Evolutionary conservation across 2,888 invertebrate species (phyloP).

Genomic region (Megamerina dolium): DNA sequence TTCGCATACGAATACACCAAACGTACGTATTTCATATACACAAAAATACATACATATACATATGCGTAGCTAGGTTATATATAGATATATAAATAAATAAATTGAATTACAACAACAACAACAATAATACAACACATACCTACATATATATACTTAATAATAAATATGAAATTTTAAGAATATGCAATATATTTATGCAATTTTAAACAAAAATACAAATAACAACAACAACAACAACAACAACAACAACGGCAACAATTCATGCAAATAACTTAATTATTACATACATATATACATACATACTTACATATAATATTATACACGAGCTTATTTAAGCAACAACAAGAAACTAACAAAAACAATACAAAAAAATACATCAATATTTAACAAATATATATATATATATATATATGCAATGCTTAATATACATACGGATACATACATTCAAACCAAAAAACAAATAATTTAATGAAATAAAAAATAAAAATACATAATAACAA

Average conservation of each 20-base stretch:
- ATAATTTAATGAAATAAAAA: constrained; percentile 1
- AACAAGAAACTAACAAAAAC: constrained; percentile 13
- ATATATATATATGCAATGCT: background rate
- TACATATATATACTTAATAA: constrained; percentile 30
- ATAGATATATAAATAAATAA: background rate
- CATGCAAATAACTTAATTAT: constrained; percentile 10
- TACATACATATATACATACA: constrained; percentile 17
- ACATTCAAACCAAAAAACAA: constrained; percentile 6
- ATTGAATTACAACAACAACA: constrained; percentile 9
- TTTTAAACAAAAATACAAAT: constrained; percentile 10
- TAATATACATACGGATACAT: background rate
- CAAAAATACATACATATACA: constrained; percentile 5
- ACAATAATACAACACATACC: constrained; percentile 28
- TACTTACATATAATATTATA: too few relatives aligned
- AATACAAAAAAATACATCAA: constrained; percentile 19
- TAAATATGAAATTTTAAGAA: constrained; percentile 22
- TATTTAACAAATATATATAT: too few relatives aligned
- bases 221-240: too few relatives aligned
- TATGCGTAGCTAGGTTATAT: constrained; percentile 19
- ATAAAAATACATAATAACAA: constrained; percentile 2
- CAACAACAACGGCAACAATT: background rate
- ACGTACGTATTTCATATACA: background rate
- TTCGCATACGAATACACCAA: constrained; percentile 1
- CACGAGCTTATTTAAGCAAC: constrained; percentile 24
- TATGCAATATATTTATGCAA: constrained; percentile 15